Evolutionary conservation across 2,888 invertebrate species (phyloP), one percentile per base, ranked within the genome.

Genomic region (Cephalotes varians): DNA sequence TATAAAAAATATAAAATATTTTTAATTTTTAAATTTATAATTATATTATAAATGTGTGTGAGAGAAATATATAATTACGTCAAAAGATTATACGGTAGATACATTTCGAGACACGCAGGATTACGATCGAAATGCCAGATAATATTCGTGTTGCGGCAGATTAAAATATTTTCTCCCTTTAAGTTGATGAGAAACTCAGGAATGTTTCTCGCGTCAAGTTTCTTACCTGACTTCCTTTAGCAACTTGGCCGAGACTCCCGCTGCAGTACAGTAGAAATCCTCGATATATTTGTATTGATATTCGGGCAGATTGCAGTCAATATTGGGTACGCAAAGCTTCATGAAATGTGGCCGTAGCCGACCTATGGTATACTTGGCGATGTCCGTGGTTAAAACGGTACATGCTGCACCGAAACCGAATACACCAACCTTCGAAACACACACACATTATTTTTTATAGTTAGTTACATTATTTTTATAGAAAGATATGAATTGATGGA

Each of bases 311-410:
- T 93, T 94, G 92, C 98, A 97, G 91, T 96, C 95, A 64, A 97
- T 95, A 89, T 96, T 95, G 0, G 99, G 99, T 79, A 96, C 95
- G 93, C 99, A 99, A 0, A 99, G 97, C 89, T 96, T 96, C 93
- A 98, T 96, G 95, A 99, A 99, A 95, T 99, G 99, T 44, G 99
- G 99, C 89, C 99, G 96, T 88, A 99, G 95, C 79, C 99, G 96
- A 54, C 99, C 99, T 87, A 99, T 97, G 12, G 97, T 97, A 94
- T 98, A 99, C 95, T 99, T 99, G 87, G 98, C 98, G 87, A 99
- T 96, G 94, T 99, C 99, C 5, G 99, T 99, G 87, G 97, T 96
- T 67, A 98, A 95, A 94, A 98, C 98, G 87, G 97, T 97, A 89
- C 97, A 96, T 60, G 97, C 97, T 64, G 97, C 97, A 0, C 98